Evolutionary conservation across 2,888 invertebrate species (phyloP).

Genomic region (Oxystoma pomonae): DNA sequence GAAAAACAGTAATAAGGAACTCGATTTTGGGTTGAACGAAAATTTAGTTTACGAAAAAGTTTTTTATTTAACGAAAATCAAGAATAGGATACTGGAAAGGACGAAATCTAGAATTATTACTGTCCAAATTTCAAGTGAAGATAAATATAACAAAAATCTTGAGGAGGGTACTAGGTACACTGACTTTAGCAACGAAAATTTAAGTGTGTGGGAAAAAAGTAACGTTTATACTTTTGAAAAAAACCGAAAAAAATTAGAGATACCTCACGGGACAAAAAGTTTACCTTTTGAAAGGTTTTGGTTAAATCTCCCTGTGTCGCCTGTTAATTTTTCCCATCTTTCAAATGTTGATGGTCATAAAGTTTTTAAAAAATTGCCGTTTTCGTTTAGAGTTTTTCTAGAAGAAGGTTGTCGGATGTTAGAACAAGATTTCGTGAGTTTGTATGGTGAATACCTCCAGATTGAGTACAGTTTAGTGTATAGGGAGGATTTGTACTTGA

Average conservation of each 20-base stretch:
- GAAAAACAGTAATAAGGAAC: slow-evolving; percentile 26
- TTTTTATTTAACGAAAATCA: slow-evolving; percentile 8
- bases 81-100: not conserved
- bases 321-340: slow-evolving; percentile 11
- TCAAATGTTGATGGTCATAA: slow-evolving; percentile 28
- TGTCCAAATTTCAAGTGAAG: slow-evolving; percentile 8
- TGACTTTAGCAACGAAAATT: not conserved
- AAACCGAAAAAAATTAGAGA: slow-evolving; percentile 1
- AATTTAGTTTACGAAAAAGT: not conserved
- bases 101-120: slow-evolving; percentile 16
- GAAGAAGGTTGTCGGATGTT: slow-evolving; percentile 39
- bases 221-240: not conserved
- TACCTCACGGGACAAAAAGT: not conserved
- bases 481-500: not conserved
- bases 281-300: slow-evolving; percentile 38
- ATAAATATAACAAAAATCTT: not conserved
- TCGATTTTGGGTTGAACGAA: not conserved
- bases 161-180: not conserved
- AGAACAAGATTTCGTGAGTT: slow-evolving; percentile 36
- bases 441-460: slow-evolving; percentile 36
- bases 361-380: slow-evolving; percentile 31
- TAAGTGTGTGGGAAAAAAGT: not conserved
- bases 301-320: slow-evolving; percentile 32
- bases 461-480: slow-evolving; percentile 36
- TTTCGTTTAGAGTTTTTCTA: slow-evolving; percentile 36